Evolutionary conservation across 1,140 invertebrate species (phyloP).

Genomic region (Pogonognathellus flavescens): DNA sequence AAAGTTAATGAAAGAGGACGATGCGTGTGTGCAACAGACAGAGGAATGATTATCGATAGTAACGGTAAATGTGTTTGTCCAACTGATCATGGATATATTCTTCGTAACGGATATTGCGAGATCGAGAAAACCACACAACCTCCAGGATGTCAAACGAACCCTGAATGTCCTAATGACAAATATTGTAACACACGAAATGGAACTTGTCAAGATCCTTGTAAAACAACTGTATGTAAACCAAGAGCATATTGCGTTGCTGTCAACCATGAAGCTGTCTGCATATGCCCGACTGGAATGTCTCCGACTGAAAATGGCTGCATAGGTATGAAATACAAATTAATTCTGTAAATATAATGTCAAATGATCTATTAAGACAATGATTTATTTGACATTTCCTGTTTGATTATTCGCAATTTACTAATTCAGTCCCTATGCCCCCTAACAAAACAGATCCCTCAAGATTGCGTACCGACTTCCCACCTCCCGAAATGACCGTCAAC

Average conservation of each 20-base stretch:
- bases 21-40: slow-evolving; percentile 83
- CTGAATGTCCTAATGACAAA: slow-evolving; percentile 83
- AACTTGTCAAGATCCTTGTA: slow-evolving; percentile 84
- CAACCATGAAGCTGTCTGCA: slow-evolving; percentile 83
- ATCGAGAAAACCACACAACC: slow-evolving; percentile 65
- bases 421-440: slow-evolving; percentile 69
- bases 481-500: slow-evolving; percentile 84
- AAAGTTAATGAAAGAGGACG: slow-evolving; percentile 81
- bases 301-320: slow-evolving; percentile 24
- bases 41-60: slow-evolving; percentile 81
- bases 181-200: slow-evolving; percentile 79
- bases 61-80: slow-evolving; percentile 85
- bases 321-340: not conserved
- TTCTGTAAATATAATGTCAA: not conserved
- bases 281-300: slow-evolving; percentile 73
- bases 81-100: slow-evolving; percentile 77
- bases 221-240: slow-evolving; percentile 78
- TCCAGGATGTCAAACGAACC: slow-evolving; percentile 77
- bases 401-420: not conserved
- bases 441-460: slow-evolving; percentile 70
- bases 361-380: not conserved
- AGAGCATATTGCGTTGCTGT: slow-evolving; percentile 85
- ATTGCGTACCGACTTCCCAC: slow-evolving; percentile 82
- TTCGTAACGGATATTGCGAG: slow-evolving; percentile 78
- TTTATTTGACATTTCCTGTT: not conserved